phyloP scores from a whole-genome alignment of 2,888 invertebrate species.

The Lycia hirtaria region DNA sequence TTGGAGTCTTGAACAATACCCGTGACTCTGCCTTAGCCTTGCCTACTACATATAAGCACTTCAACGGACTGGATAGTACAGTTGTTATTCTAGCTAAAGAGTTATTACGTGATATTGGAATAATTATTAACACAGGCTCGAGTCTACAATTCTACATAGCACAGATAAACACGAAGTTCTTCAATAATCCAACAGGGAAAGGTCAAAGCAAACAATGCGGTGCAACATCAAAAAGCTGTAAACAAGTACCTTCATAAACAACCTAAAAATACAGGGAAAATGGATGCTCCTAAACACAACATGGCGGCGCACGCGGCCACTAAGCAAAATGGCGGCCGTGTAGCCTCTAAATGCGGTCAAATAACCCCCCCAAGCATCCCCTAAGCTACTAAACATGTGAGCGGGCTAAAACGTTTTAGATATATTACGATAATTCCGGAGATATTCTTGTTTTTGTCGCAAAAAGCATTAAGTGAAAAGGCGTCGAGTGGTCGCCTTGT shows the following conservation, averaged over 20 bases:
- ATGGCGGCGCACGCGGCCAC: constrained; percentile 26
- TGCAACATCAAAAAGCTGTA: constrained; percentile 22
- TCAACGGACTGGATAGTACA: too few relatives aligned
- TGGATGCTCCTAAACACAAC: constrained; percentile 1
- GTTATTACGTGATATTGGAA: too few relatives aligned
- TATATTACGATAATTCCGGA: constrained; percentile 32
- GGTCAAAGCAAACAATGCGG: constrained; percentile 11
- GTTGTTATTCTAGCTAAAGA: too few relatives aligned
- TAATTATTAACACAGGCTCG: too few relatives aligned
- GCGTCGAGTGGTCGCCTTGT: constrained; percentile 51
- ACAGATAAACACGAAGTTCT: neutral
- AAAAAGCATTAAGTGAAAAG: constrained; percentile 48
- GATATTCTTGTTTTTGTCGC: constrained; percentile 37
- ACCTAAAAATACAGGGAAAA: constrained; percentile 25
- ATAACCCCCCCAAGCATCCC: constrained; percentile 11
- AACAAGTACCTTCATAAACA: constrained; percentile 30
- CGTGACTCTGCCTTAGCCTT: too few relatives aligned
- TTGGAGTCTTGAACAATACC: too few relatives aligned
- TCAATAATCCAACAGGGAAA: constrained; percentile 12
- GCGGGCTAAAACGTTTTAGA: constrained; percentile 31
- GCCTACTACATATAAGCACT: too few relatives aligned
- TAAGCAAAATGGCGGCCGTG: constrained; percentile 16
- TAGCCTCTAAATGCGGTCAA: constrained; percentile 9
- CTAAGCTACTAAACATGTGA: constrained; percentile 19
- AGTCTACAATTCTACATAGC: too few relatives aligned